phyloP scores from a whole-genome alignment of 2,888 invertebrate genomes.

The Caprella mutica region DNA sequence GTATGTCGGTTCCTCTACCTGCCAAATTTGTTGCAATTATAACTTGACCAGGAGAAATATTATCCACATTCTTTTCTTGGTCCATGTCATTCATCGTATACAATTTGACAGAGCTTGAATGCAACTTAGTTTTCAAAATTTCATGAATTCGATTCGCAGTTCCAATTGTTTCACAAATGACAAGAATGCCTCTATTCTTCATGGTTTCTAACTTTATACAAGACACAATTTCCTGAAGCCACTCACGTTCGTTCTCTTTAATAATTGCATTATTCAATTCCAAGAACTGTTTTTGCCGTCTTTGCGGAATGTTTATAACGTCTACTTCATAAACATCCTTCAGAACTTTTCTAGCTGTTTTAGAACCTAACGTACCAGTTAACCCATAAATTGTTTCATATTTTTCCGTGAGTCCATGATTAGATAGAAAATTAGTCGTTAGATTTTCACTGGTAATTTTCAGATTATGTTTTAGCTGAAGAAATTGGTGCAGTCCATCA shows the following conservation, averaged over 20 bases:
- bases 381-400: not conserved
- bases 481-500: not conserved
- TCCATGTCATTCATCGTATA: not conserved
- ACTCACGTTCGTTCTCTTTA: not conserved
- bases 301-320: not conserved
- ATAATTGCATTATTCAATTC: not conserved
- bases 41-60: not conserved
- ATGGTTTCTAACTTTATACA: not conserved
- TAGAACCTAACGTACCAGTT: not conserved
- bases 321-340: not conserved
- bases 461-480: not conserved
- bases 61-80: not conserved
- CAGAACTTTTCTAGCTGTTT: not conserved
- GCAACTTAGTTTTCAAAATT: not conserved
- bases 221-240: not conserved
- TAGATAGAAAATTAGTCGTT: not conserved
- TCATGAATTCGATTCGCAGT: not conserved
- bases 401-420: not conserved
- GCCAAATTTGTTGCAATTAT: not conserved
- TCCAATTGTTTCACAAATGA: not conserved
- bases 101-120: not conserved
- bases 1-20: not conserved
- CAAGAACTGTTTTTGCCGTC: not conserved
- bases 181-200: not conserved
- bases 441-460: slow-evolving; percentile 1